Conservation (phyloP, 2,113 vertebrate species). For the Ceyx melanurus region DNA sequence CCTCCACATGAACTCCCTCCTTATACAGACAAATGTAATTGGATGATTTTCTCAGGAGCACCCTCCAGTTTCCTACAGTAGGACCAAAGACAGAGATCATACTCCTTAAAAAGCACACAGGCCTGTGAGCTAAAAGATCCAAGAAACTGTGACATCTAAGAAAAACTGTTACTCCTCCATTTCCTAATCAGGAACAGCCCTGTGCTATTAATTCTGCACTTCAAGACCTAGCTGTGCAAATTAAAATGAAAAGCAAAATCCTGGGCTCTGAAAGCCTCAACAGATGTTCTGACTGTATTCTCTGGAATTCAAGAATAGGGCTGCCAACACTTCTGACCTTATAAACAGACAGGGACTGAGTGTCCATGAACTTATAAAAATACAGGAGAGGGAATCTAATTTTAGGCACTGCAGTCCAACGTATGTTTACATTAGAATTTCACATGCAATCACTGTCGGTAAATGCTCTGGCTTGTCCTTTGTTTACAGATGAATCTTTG, state of each 20-base stretch:
- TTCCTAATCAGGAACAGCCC: neutral
- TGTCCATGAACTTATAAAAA: neutral
- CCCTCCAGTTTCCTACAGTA: neutral
- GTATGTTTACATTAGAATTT: neutral
- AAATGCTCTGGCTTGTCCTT: neutral
- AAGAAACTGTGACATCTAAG: neutral
- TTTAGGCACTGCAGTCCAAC: neutral
- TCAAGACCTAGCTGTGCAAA: neutral
- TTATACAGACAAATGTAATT: neutral
- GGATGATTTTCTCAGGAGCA: neutral
- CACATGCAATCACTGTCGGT: neutral
- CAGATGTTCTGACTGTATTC: neutral
- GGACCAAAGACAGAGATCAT: neutral
- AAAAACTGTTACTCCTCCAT: neutral
- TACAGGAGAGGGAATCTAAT: neutral
- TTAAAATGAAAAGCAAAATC: conserved; percentile 16
- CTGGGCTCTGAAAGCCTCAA: neutral
- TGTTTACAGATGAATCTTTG: neutral
- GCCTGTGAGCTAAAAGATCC: neutral
- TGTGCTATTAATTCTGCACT: neutral
- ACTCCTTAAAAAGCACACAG: neutral
- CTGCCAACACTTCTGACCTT: neutral
- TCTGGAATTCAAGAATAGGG: neutral
- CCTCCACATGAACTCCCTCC: neutral
- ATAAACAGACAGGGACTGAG: neutral